phyloP scores from a whole-genome alignment of 1,140 invertebrate genomes.

The Orchestia grillus region DNA sequence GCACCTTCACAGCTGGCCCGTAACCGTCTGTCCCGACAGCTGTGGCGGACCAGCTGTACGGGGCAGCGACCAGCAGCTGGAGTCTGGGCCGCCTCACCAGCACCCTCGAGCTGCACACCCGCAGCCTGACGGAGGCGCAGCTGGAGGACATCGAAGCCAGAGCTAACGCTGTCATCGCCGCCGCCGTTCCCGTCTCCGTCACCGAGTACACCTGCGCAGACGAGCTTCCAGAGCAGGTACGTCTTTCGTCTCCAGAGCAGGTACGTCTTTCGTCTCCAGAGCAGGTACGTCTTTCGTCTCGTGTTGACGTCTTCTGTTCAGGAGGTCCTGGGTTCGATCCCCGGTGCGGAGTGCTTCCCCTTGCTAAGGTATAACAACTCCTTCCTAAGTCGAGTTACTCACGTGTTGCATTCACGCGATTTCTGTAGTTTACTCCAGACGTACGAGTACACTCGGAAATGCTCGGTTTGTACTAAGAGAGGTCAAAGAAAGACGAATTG shows the following conservation, averaged over 20 bases:
- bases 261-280: constrained; percentile 71
- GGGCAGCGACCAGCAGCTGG: constrained; percentile 73
- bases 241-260: constrained; percentile 73
- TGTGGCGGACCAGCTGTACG: constrained; percentile 71
- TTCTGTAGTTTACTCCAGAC: no score
- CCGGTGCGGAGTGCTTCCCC: no score
- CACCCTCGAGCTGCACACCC: constrained; percentile 70
- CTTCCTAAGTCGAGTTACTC: no score
- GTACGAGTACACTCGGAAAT: no score
- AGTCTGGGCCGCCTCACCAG: constrained; percentile 70
- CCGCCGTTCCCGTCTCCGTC: constrained; percentile 76
- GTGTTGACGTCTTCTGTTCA: no score
- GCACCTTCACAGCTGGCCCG: not conserved
- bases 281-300: constrained; percentile 70
- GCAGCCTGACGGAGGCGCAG: constrained; percentile 69
- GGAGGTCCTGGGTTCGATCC: no score
- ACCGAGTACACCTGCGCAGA: constrained; percentile 77
- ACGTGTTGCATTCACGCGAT: no score
- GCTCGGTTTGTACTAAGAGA: no score
- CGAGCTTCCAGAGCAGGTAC: constrained; percentile 73
- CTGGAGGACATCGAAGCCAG: constrained; percentile 75
- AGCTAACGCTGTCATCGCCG: constrained; percentile 80
- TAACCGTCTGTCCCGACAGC: constrained; percentile 73
- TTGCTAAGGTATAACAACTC: no score
- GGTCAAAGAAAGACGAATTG: no score